Percentiles rank a stretch among this genome's conserved stretches.
These are phyloP conservation scores for Polydrusus cervinus DNA, from an alignment of 2,888 invertebrate genomes.

Conservation along the genomic window DNA sequence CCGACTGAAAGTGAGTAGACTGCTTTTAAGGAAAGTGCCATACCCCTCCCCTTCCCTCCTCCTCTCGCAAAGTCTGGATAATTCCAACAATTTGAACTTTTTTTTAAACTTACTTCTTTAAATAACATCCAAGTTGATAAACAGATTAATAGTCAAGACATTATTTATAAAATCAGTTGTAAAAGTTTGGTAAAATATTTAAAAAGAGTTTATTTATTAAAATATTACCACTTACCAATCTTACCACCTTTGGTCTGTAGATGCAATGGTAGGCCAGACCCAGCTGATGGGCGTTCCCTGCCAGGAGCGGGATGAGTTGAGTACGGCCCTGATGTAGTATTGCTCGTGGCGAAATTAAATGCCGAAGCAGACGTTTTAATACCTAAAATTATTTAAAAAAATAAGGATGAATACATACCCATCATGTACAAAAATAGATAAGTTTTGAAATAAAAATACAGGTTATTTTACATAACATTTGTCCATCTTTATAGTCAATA, in stretches of 20 bases:
- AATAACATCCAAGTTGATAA: background rate
- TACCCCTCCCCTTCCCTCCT: too few species aligned
- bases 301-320: conserved; percentile 70
- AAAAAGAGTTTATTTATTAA: too few species aligned
- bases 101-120: background rate
- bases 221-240: conserved; percentile 61
- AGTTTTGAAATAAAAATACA: too few species aligned
- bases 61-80: too few species aligned
- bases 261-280: conserved; percentile 69
- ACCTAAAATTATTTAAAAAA: conserved; percentile 62
- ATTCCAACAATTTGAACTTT: too few species aligned
- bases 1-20: too few species aligned
- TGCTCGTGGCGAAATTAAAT: conserved; percentile 72
- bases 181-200: background rate
- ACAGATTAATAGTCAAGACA: background rate
- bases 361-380: conserved; percentile 76
- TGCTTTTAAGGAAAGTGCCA: too few species aligned
- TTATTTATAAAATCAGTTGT: background rate
- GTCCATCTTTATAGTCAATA: too few species aligned
- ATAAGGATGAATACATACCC: too few species aligned
- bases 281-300: conserved; percentile 67
- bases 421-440: too few species aligned
- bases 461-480: too few species aligned
- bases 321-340: conserved; percentile 65
- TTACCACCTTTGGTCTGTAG: conserved; percentile 66